Conservation (phyloP, 2,113 vertebrate species). For the Glareola pratincola region DNA sequence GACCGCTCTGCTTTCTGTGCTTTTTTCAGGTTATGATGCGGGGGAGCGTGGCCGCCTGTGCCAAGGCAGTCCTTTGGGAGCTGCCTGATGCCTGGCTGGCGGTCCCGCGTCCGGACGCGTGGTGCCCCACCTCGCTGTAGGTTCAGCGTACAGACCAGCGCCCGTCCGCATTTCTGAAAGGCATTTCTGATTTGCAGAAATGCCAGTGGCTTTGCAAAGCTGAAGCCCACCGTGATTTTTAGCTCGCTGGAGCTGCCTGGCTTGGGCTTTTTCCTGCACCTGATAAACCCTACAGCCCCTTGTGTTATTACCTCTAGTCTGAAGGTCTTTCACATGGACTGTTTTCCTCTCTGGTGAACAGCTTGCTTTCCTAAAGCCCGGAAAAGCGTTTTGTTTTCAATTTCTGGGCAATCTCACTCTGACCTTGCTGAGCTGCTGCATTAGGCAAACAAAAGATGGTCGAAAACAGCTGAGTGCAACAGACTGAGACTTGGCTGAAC, state of each 20-base stretch:
- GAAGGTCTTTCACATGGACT: background rate
- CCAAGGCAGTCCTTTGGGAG: background rate
- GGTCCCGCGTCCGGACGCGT: background rate
- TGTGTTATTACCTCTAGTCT: background rate
- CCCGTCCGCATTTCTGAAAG: background rate
- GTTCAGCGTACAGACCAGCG: background rate
- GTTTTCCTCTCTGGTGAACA: background rate
- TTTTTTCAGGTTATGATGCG: background rate
- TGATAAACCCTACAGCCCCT: fast-evolving
- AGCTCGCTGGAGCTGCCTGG: background rate
- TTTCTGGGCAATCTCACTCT: background rate
- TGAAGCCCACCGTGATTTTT: background rate
- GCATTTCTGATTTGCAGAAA: background rate
- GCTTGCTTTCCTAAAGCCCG: background rate
- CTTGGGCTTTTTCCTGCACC: background rate
- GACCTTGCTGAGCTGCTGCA: background rate
- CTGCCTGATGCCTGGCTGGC: background rate
- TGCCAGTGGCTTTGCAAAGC: background rate
- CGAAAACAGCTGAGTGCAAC: background rate
- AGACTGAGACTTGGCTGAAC: background rate
- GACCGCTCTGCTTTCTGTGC: background rate
- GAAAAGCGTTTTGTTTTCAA: background rate
- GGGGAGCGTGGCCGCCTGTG: fast-evolving
- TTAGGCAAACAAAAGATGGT: background rate
- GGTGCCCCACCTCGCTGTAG: background rate